These are phyloP conservation scores for Paraplagusia blochii DNA, from an alignment of 2,113 vertebrate genomes.

Conservation along the genomic window DNA sequence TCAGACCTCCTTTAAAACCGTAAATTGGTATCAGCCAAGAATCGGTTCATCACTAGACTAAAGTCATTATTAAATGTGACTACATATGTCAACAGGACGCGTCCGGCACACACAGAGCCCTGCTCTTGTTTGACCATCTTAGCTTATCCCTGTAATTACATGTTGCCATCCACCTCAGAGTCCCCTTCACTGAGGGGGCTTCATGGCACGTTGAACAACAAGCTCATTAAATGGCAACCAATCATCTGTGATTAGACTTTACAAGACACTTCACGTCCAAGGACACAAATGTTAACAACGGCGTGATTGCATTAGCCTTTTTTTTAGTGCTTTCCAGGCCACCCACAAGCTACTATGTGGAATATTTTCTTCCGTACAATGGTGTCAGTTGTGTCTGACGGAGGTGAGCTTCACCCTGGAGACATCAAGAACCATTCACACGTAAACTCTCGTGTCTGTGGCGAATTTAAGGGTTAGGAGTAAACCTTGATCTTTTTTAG, in stretches of 20 bases:
- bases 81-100: no score
- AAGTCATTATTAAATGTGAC: no score
- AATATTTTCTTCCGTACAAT: neutral
- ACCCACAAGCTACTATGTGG: neutral
- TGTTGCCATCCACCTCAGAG: slow-evolving; percentile 52
- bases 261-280: slow-evolving; percentile 36
- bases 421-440: no score
- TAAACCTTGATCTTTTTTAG: no score
- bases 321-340: slow-evolving; percentile 1
- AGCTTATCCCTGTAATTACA: slow-evolving; percentile 52
- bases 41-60: no score
- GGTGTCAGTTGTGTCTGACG: no score
- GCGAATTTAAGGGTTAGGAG: no score
- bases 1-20: no score
- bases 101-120: no score
- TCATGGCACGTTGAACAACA: slow-evolving; percentile 50
- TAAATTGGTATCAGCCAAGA: no score
- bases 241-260: slow-evolving; percentile 49
- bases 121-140: slow-evolving; percentile 36
- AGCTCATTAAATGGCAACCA: slow-evolving; percentile 55
- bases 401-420: no score
- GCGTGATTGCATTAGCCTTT: slow-evolving; percentile 8
- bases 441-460: no score
- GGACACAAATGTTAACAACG: slow-evolving; percentile 27
- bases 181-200: slow-evolving; percentile 22